These are phyloP conservation scores for Sebastes steindachneri DNA, from an alignment of 2,797 vertebrate genomes.

Conservation along the genomic window DNA sequence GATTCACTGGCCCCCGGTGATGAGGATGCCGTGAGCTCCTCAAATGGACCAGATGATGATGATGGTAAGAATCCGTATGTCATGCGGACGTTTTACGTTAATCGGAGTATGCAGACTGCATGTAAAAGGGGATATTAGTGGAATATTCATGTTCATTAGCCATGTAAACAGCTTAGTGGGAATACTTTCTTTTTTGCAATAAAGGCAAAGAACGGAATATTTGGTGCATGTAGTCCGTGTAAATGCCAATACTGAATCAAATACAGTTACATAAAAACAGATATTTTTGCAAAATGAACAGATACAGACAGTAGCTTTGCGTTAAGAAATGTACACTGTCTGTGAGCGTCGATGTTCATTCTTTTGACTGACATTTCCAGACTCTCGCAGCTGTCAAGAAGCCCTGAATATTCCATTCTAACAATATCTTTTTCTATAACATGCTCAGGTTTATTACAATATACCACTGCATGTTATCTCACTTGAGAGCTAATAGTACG, in stretches of 20 bases:
- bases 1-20: no score
- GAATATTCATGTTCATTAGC: background rate
- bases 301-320: background rate
- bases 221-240: background rate
- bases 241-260: background rate
- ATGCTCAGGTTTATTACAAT: background rate
- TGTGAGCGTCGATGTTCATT: background rate
- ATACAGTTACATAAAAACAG: background rate
- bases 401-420: background rate
- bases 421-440: background rate
- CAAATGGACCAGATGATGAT: no score
- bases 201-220: background rate
- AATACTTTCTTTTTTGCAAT: background rate
- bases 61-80: no score
- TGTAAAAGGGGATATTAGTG: background rate
- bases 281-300: background rate
- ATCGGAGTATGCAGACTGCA: no score
- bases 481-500: slow-evolving; percentile 12
- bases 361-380: background rate
- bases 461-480: background rate
- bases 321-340: background rate
- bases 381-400: background rate
- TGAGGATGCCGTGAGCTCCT: no score
- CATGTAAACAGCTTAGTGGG: background rate
- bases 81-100: no score